A percentile compares a stretch with the other conserved stretches of the same genome.
phyloP scores from a whole-genome alignment of 2,888 invertebrate genomes.

The Elysia crispata region DNA sequence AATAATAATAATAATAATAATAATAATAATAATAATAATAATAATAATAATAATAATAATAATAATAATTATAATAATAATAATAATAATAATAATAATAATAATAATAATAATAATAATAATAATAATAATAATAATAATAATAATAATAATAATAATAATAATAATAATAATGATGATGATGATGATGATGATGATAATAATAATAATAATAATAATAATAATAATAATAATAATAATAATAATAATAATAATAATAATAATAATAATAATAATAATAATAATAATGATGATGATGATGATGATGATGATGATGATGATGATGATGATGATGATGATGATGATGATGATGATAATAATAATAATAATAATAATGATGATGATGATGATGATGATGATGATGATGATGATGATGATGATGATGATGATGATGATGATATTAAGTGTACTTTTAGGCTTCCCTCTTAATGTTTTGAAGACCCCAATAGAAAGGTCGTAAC shows the following conservation, averaged over 20 bases:
- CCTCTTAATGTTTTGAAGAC: neutral
- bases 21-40: too few species aligned
- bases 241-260: neutral
- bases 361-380: neutral
- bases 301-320: neutral
- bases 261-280: neutral
- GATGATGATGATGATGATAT: neutral
- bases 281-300: neutral
- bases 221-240: neutral
- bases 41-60: too few species aligned
- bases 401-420: constrained; percentile 19
- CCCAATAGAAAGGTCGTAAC: neutral
- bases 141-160: too few species aligned
- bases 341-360: neutral
- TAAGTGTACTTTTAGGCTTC: neutral
- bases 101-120: too few species aligned
- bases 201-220: too few species aligned
- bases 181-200: too few species aligned
- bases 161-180: too few species aligned
- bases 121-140: too few species aligned
- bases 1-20: too few species aligned
- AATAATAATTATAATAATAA: too few species aligned
- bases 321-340: constrained; percentile 4
- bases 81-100: too few species aligned
- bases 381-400: constrained; percentile 25